Evolutionary conservation across 2,888 invertebrate species (phyloP).

Genomic region (Atethmia centrago): DNA sequence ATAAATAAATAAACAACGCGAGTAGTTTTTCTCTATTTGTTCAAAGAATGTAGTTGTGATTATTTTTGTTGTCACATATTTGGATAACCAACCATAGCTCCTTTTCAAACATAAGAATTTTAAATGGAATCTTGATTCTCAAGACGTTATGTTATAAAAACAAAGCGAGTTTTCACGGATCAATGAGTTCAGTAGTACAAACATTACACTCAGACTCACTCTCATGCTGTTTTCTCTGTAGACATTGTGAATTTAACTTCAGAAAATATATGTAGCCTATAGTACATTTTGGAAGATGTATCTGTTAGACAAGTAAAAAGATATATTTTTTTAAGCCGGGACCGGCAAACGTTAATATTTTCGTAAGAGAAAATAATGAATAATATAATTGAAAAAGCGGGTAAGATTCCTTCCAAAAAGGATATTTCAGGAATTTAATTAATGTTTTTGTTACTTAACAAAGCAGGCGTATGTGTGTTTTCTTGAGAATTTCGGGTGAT

Average conservation of each 20-base stretch:
- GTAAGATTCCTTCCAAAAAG: not conserved
- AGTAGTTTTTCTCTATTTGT: not conserved
- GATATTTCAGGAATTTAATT: not conserved
- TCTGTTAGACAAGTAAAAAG: not conserved
- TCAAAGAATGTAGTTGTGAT: too few relatives aligned
- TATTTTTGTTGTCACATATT: not conserved
- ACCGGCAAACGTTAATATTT: slow-evolving; percentile 8
- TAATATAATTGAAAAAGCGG: not conserved
- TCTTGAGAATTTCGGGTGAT: not conserved
- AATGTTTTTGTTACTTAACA: slow-evolving; percentile 3
- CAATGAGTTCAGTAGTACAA: slow-evolving; percentile 20
- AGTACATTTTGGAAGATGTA: not conserved
- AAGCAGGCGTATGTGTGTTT: not conserved
- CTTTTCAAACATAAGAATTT: not conserved
- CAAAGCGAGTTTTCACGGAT: slow-evolving; percentile 11
- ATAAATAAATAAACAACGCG: not conserved
- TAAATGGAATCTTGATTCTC: not conserved
- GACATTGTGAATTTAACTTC: slow-evolving; percentile 17
- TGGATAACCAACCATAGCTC: not conserved
- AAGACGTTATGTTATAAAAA: not conserved
- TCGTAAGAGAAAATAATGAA: slow-evolving; percentile 13
- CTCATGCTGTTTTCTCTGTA: slow-evolving; percentile 10
- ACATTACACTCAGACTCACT: not conserved
- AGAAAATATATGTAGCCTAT: not conserved
- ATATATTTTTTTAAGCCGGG: slow-evolving; percentile 26